Evolutionary conservation across 2,113 vertebrate genomes (phyloP).

Genomic region (Brachyhypopomus gauderio): DNA sequence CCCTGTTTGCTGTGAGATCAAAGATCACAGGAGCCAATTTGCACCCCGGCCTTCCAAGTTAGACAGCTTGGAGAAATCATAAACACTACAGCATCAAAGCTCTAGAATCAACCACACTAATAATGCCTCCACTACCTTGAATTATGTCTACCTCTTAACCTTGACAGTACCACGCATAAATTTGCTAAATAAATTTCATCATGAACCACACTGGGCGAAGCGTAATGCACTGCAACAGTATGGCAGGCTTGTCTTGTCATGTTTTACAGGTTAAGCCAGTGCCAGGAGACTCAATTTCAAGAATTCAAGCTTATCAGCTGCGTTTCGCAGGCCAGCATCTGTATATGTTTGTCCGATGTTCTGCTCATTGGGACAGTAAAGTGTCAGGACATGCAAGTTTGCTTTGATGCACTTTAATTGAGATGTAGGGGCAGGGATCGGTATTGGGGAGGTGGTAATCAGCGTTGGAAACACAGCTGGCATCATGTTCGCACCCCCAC

Average conservation of each 20-base stretch:
- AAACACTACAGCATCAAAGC: background rate
- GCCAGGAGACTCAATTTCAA: background rate
- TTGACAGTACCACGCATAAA: no score
- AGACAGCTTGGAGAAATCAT: background rate
- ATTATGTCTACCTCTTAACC: no score
- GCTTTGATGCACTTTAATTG: background rate
- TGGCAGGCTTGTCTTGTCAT: background rate
- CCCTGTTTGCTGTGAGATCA: slow-evolving; percentile 22
- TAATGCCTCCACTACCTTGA: no score
- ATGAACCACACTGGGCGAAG: background rate
- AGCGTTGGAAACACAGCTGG: slow-evolving; percentile 37
- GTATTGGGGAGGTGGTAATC: slow-evolving; percentile 25
- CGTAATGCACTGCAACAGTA: background rate
- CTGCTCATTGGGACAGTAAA: background rate
- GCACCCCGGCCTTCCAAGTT: slow-evolving; percentile 11
- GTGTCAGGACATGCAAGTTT: background rate
- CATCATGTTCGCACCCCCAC: slow-evolving; percentile 44
- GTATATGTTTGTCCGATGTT: background rate
- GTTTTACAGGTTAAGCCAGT: background rate
- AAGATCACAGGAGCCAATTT: slow-evolving; percentile 40
- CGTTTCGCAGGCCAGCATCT: background rate
- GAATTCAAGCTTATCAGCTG: background rate
- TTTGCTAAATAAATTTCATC: no score
- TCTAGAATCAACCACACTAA: no score
- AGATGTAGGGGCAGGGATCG: background rate